These are phyloP conservation scores for Grammomys surdaster DNA, from an alignment of 2,113 vertebrate species.

Conservation along the genomic window DNA sequence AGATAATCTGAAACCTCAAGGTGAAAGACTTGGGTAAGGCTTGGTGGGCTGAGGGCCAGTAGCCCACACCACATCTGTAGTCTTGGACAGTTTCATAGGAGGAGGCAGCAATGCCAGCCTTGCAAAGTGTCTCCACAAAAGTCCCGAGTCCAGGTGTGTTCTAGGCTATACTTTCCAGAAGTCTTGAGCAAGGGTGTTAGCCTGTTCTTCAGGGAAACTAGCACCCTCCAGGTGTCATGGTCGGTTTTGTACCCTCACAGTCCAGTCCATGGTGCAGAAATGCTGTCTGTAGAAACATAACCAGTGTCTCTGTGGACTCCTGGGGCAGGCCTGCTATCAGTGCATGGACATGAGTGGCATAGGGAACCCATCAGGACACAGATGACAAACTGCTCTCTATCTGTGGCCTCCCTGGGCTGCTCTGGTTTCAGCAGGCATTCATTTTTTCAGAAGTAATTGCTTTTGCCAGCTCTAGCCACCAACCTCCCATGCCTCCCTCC, in stretches of 20 bases:
- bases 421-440: background rate
- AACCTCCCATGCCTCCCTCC: background rate
- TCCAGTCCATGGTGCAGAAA: background rate
- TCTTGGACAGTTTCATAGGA: background rate
- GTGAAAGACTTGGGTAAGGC: background rate
- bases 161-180: background rate
- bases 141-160: background rate
- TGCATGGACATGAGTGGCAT: background rate
- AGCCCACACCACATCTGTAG: background rate
- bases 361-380: background rate
- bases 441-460: background rate
- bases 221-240: accelerated
- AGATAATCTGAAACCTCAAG: background rate
- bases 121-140: background rate
- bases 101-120: background rate
- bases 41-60: background rate
- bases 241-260: background rate
- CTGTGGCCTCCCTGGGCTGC: background rate
- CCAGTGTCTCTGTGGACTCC: background rate
- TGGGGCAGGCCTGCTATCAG: background rate
- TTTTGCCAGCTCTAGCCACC: background rate
- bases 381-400: background rate
- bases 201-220: background rate
- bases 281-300: background rate
- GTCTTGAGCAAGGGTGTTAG: background rate